phyloP scores from a whole-genome alignment of 2,888 invertebrate species.

The Eilema depressum region DNA sequence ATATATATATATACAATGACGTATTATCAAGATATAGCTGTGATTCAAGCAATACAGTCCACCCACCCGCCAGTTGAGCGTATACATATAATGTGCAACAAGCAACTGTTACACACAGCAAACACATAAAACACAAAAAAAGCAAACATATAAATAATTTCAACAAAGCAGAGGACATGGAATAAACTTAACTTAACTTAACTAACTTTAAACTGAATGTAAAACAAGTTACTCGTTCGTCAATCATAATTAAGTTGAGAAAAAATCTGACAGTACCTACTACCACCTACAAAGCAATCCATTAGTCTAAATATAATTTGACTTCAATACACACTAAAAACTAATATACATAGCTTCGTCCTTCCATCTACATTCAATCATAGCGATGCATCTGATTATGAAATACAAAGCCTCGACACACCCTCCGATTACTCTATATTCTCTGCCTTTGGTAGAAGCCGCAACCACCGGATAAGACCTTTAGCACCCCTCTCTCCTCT shows the following conservation, averaged over 20 bases:
- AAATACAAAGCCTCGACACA: conserved; percentile 66
- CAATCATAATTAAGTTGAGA: neutral
- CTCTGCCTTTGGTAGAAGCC: conserved; percentile 59
- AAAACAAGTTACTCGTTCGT: no score
- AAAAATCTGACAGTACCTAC: neutral
- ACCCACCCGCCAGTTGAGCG: no score
- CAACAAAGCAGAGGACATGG: no score
- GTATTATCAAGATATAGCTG: no score
- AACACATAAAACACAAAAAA: no score
- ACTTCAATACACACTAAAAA: neutral
- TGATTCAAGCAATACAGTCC: no score
- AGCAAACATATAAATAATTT: no score
- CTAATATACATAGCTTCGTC: conserved; percentile 17
- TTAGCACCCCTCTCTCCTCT: conserved; percentile 57
- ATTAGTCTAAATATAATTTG: neutral
- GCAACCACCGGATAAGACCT: conserved; percentile 57
- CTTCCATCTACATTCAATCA: conserved; percentile 57
- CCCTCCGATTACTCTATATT: conserved; percentile 61
- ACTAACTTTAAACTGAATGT: no score
- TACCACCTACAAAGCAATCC: neutral
- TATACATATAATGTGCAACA: no score
- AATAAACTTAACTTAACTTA: no score
- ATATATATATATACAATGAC: no score
- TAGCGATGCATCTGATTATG: conserved; percentile 67
- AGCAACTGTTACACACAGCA: no score